These are phyloP conservation scores for Hypolimnas misippus DNA, from an alignment of 2,888 invertebrate genomes.

Conservation along the genomic window DNA sequence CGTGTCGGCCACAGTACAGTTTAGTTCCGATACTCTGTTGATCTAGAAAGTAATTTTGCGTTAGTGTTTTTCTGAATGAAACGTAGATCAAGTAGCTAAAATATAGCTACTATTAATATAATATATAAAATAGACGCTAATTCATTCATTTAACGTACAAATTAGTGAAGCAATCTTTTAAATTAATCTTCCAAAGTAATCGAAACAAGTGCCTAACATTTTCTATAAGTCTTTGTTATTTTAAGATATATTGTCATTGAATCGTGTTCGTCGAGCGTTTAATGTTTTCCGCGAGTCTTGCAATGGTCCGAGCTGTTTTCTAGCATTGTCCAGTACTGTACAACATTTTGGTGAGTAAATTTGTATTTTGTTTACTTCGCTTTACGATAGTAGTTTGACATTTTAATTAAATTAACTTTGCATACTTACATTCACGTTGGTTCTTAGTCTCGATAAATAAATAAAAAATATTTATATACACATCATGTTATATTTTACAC, in stretches of 20 bases:
- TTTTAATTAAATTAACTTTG: neutral
- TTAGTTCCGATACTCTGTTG: slow-evolving; percentile 24
- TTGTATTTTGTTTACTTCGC: slow-evolving; percentile 22
- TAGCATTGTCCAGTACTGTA: slow-evolving; percentile 75
- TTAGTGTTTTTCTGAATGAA: slow-evolving; percentile 39
- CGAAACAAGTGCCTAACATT: slow-evolving; percentile 69
- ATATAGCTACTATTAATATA: slow-evolving; percentile 8
- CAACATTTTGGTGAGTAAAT: slow-evolving; percentile 75
- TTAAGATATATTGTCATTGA: slow-evolving; percentile 49
- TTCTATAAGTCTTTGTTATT: slow-evolving; percentile 55
- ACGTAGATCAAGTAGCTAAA: slow-evolving; percentile 11
- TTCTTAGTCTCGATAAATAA: neutral
- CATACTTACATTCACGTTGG: neutral
- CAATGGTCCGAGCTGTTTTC: slow-evolving; percentile 81
- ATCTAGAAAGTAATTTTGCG: slow-evolving; percentile 42
- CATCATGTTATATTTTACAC: too few species aligned
- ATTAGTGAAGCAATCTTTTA: slow-evolving; percentile 32
- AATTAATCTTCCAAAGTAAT: slow-evolving; percentile 48
- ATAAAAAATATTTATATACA: neutral
- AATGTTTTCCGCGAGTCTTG: slow-evolving; percentile 64
- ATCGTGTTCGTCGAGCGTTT: slow-evolving; percentile 60
- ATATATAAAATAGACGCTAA: neutral
- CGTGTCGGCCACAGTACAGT: slow-evolving; percentile 34
- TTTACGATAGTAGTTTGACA: neutral
- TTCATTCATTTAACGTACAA: slow-evolving; percentile 28